phyloP scores from a whole-genome alignment of 2,888 invertebrate genomes.

The Leptopilina drosophilae region DNA sequence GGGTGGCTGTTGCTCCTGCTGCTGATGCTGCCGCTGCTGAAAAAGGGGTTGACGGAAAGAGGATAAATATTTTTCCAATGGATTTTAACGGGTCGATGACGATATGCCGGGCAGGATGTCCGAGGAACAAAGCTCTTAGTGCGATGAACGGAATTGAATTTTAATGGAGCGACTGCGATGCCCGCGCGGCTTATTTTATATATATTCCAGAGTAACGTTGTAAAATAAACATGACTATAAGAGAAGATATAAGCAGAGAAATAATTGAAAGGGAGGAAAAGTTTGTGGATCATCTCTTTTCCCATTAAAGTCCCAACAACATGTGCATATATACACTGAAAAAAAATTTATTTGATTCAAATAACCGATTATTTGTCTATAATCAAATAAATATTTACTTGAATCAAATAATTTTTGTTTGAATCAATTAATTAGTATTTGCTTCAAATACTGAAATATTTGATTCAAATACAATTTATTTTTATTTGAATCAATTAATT shows the following conservation, averaged over 20 bases:
- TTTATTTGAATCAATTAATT: too few relatives aligned
- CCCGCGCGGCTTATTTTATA: constrained; percentile 5
- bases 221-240: constrained; percentile 28
- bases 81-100: constrained; percentile 27
- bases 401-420: too few relatives aligned
- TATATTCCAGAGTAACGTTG: neutral
- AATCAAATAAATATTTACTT: too few relatives aligned
- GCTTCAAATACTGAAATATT: too few relatives aligned
- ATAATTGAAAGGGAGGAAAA: constrained; percentile 22
- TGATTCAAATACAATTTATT: too few relatives aligned
- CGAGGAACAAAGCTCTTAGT: constrained; percentile 21
- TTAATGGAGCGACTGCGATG: constrained; percentile 18
- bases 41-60: neutral
- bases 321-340: neutral
- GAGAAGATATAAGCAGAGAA: constrained; percentile 32
- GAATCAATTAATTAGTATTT: too few relatives aligned
- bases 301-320: constrained; percentile 17
- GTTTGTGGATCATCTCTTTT: constrained; percentile 22
- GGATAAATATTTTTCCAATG: constrained; percentile 28
- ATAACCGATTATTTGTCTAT: too few relatives aligned
- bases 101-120: neutral
- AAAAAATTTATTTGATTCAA: too few relatives aligned
- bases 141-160: constrained; percentile 21
- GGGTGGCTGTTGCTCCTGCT: neutral
- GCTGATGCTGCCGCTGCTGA: neutral